These are phyloP conservation scores for Andrena bucephala DNA, from an alignment of 2,888 invertebrate species.

Conservation along the genomic window DNA sequence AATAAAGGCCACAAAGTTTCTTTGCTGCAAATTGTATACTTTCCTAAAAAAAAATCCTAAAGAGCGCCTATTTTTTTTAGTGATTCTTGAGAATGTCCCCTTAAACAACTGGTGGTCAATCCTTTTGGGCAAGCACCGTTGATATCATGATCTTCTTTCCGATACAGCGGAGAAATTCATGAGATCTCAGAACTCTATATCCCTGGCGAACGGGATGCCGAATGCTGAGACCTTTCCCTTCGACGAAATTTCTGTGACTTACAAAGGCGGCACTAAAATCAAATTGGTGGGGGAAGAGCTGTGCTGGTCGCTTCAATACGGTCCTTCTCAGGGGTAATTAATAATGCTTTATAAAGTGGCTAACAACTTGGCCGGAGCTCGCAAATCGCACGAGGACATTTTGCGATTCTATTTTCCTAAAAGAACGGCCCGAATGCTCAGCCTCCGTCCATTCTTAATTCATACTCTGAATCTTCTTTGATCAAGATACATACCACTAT, in stretches of 20 bases:
- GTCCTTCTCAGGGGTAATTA: conserved; percentile 89
- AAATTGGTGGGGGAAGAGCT: conserved; percentile 87
- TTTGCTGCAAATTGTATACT: too few species aligned
- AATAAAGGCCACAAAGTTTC: too few species aligned
- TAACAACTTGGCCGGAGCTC: neutral
- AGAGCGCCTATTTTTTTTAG: too few species aligned
- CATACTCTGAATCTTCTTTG: neutral
- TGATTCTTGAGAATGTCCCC: too few species aligned
- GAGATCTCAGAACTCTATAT: conserved; percentile 82
- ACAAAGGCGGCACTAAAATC: conserved; percentile 86
- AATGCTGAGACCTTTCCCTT: conserved; percentile 90
- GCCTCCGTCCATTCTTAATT: neutral
- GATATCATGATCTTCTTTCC: neutral
- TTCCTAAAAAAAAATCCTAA: too few species aligned
- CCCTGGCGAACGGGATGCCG: conserved; percentile 90
- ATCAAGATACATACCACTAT: conserved; percentile 87
- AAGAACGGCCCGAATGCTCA: neutral
- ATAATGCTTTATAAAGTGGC: conserved; percentile 8
- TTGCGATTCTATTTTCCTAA: neutral
- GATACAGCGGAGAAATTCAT: conserved; percentile 84
- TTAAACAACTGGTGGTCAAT: too few species aligned
- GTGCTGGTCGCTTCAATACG: conserved; percentile 90
- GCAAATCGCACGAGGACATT: neutral
- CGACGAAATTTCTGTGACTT: conserved; percentile 86
- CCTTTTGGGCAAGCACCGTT: neutral